Evolutionary conservation across 2,888 invertebrate genomes (phyloP).

Genomic region (Cetonia aurata): DNA sequence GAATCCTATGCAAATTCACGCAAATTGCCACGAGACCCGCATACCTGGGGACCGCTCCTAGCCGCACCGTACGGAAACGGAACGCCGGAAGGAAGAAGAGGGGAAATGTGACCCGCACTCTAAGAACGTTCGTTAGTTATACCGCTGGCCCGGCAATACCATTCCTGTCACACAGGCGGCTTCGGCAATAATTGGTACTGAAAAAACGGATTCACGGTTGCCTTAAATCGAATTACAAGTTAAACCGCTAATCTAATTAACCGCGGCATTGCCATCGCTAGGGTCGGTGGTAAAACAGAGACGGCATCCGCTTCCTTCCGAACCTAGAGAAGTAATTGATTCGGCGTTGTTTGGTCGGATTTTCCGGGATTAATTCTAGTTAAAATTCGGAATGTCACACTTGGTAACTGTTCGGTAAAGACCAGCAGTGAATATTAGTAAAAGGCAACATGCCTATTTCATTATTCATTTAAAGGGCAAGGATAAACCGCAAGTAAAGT

Average conservation of each 20-base stretch:
- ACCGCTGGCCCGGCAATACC: slow-evolving; percentile 1
- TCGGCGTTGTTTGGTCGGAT: slow-evolving; percentile 18
- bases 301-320: background rate
- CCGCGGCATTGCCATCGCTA: slow-evolving; percentile 18
- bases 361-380: slow-evolving; percentile 29
- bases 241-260: slow-evolving; percentile 36
- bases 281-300: slow-evolving; percentile 3
- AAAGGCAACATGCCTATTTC: too few relatives aligned
- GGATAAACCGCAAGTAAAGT: too few relatives aligned
- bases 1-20: too few relatives aligned
- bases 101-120: slow-evolving; percentile 26
- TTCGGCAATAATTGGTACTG: slow-evolving; percentile 37
- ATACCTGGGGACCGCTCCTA: too few relatives aligned
- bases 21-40: too few relatives aligned
- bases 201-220: slow-evolving; percentile 27
- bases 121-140: slow-evolving; percentile 26
- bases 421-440: too few relatives aligned
- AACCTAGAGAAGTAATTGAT: slow-evolving; percentile 22
- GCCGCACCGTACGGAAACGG: background rate
- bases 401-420: background rate
- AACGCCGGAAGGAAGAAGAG: background rate
- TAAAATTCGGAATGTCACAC: slow-evolving; percentile 10
- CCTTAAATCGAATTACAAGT: slow-evolving; percentile 38
- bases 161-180: slow-evolving; percentile 38
- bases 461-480: too few relatives aligned